phyloP scores from a whole-genome alignment of 2,797 vertebrate genomes.

The Acropternis orthonyx region DNA sequence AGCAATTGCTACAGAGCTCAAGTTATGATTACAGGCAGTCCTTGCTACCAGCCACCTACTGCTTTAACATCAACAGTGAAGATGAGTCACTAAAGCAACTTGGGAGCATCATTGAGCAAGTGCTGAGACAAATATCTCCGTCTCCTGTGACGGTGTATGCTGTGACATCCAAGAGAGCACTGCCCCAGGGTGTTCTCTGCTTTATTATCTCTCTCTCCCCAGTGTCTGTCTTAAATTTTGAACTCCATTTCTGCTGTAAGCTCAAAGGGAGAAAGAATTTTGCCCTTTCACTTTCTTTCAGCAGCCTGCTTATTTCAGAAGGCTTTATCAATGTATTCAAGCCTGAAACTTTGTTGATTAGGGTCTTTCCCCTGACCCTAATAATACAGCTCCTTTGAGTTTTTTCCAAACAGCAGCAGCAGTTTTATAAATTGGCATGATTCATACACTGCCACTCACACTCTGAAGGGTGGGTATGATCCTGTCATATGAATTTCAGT shows the following conservation, averaged over 20 bases:
- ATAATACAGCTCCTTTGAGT: neutral
- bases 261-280: neutral
- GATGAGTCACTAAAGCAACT: constrained; percentile 10
- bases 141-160: neutral
- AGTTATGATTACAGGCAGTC: neutral
- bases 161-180: neutral
- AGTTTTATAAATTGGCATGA: neutral
- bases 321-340: neutral
- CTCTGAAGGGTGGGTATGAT: neutral
- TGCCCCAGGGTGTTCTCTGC: neutral
- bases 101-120: neutral
- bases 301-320: neutral
- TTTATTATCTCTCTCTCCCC: neutral
- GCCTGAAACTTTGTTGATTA: neutral
- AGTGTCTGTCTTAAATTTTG: neutral
- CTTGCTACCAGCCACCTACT: neutral
- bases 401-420: neutral
- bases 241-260: neutral
- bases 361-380: neutral
- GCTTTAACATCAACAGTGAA: neutral
- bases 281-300: neutral
- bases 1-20: neutral
- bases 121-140: neutral
- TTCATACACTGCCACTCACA: neutral
- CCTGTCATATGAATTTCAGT: neutral